Percentiles rank a stretch among this genome's conserved stretches.
Evolutionary conservation across 2,113 vertebrate species (phyloP).

Genomic region (Dasypus novemcinctus): DNA sequence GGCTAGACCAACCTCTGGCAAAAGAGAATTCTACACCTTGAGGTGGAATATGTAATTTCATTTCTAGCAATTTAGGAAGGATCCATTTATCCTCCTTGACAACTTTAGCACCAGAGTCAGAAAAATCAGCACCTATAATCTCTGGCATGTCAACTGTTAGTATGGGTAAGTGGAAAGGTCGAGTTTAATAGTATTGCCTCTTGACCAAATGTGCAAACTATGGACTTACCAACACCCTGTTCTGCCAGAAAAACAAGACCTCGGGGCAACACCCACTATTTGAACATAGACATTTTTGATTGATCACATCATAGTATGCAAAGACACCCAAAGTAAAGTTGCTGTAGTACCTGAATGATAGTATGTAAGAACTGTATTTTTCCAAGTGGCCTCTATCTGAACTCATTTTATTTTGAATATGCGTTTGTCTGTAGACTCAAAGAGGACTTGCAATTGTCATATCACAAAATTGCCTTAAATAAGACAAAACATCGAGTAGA

Average conservation of each 20-base stretch:
- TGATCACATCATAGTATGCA: conserved; percentile 1
- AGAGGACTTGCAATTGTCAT: conserved; percentile 11
- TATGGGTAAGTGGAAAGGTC: conserved; percentile 2
- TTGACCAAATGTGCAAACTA: conserved; percentile 39
- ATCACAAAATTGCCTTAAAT: conserved; percentile 33
- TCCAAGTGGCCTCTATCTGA: background rate
- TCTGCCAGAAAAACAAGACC: conserved; percentile 66
- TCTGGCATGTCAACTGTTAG: background rate
- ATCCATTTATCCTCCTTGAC: background rate
- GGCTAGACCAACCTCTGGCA: background rate
- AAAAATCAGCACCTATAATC: conserved; percentile 4
- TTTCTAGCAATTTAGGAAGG: conserved; percentile 12
- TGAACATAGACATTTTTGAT: conserved; percentile 54
- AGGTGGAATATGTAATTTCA: conserved; percentile 24
- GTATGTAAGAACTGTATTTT: conserved; percentile 19
- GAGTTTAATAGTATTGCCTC: conserved; percentile 34
- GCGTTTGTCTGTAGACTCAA: background rate
- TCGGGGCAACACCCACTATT: conserved; percentile 9
- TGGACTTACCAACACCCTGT: conserved; percentile 37
- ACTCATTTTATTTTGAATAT: conserved; percentile 37
- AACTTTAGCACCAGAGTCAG: background rate
- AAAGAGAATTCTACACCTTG: conserved; percentile 40
- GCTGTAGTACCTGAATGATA: background rate
- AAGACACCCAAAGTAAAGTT: conserved; percentile 22
- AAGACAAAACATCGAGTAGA: conserved; percentile 26